These are phyloP conservation scores for Clunio marinus DNA, from an alignment of 2,888 invertebrate species.

Conservation along the genomic window DNA sequence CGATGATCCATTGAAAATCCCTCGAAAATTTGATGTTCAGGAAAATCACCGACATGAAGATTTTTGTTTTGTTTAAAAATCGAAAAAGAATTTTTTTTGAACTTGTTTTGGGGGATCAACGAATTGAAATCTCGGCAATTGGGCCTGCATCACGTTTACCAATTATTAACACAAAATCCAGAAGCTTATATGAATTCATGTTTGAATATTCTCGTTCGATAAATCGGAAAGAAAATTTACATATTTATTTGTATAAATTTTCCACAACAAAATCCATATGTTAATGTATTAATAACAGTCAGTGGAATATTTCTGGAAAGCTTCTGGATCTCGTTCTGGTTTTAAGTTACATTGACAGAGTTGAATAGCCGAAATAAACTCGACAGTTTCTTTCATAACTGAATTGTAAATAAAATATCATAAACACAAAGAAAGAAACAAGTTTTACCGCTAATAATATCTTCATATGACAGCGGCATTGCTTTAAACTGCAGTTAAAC, in stretches of 20 bases:
- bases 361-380: neutral
- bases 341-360: neutral
- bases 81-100: no score
- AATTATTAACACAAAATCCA: neutral
- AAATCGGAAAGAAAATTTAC: neutral
- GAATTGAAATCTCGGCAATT: neutral
- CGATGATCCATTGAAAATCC: no score
- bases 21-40: neutral
- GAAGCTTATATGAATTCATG: neutral
- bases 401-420: neutral
- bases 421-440: neutral
- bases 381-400: neutral
- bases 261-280: neutral
- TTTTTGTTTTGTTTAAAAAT: neutral
- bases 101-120: neutral
- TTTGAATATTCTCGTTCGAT: neutral
- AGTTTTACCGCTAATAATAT: slow-evolving; percentile 13
- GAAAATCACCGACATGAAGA: neutral
- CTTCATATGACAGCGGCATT: neutral
- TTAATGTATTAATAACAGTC: neutral
- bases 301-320: neutral
- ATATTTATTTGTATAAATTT: no score
- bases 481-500: neutral
- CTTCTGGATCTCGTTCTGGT: slow-evolving; percentile 2
- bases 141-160: neutral